Evolutionary conservation across 2,888 invertebrate species (phyloP).

Genomic region (Horisme vitalbata): DNA sequence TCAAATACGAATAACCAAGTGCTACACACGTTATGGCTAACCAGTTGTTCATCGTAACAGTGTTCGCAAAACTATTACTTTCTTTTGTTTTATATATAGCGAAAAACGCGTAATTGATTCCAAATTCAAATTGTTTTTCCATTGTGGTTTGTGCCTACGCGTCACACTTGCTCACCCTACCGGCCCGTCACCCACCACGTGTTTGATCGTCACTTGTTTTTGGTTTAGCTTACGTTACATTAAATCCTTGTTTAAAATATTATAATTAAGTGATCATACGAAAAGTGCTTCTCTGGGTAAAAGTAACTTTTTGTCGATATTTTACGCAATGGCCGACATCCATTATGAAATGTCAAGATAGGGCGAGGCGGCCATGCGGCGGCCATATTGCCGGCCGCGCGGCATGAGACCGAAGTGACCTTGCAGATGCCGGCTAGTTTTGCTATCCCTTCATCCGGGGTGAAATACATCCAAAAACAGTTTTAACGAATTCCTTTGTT

Average conservation of each 20-base stretch:
- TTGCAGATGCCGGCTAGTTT: constrained; percentile 66
- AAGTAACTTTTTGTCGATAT: constrained; percentile 30
- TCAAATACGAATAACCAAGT: constrained; percentile 3
- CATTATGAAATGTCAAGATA: constrained; percentile 80
- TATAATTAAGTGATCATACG: neutral
- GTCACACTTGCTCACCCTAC: constrained; percentile 69
- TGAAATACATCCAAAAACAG: constrained; percentile 38
- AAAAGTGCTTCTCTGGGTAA: constrained; percentile 13
- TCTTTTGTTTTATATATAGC: constrained; percentile 21
- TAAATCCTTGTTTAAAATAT: constrained; percentile 12
- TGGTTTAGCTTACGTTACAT: constrained; percentile 24
- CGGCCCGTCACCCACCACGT: constrained; percentile 78
- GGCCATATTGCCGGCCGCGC: constrained; percentile 80
- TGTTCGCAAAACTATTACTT: constrained; percentile 22
- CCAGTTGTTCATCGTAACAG: constrained; percentile 24
- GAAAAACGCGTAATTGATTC: constrained; percentile 32
- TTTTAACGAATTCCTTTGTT: constrained; percentile 41
- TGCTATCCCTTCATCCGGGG: constrained; percentile 29
- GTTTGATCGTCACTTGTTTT: constrained; percentile 61
- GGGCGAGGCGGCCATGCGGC: constrained; percentile 83
- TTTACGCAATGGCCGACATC: constrained; percentile 70
- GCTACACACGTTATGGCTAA: constrained; percentile 20
- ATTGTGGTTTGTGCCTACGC: constrained; percentile 69
- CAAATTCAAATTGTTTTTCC: constrained; percentile 42
- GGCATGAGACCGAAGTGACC: constrained; percentile 70